Evolutionary conservation across 2,113 vertebrate genomes (phyloP).

Genomic region (Nanorana parkeri): DNA sequence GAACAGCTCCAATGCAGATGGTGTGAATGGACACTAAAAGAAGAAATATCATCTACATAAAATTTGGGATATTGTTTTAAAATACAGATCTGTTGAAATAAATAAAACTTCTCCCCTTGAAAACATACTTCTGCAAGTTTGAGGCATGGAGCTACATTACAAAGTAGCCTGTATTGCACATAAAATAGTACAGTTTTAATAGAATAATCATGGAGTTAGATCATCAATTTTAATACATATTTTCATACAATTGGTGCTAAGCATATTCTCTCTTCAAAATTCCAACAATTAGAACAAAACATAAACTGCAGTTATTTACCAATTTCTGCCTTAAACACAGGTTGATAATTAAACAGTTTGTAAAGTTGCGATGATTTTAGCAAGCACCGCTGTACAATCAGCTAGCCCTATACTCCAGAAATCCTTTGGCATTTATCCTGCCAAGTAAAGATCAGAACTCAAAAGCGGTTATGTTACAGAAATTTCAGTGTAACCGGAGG

Average conservation of each 20-base stretch:
- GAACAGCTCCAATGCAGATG: too few species aligned
- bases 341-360: neutral
- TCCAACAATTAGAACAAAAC: neutral
- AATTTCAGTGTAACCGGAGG: conserved; percentile 41
- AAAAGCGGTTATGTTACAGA: conserved; percentile 41
- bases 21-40: too few species aligned
- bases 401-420: conserved; percentile 9
- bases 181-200: too few species aligned
- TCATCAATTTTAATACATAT: neutral
- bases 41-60: too few species aligned
- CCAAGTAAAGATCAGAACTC: conserved; percentile 44
- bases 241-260: neutral
- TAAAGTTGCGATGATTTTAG: conserved; percentile 11
- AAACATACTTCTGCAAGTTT: too few species aligned
- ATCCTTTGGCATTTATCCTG: conserved; percentile 48
- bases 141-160: too few species aligned
- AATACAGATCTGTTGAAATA: too few species aligned
- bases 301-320: neutral
- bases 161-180: too few species aligned
- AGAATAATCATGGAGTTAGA: too few species aligned
- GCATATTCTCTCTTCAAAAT: neutral
- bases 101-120: too few species aligned
- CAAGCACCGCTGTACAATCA: conserved; percentile 32
- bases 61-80: too few species aligned
- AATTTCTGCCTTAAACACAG: neutral